Base-by-base conservation (phyloP, 2,797 vertebrate genomes). In the Fringilla coelebs region DNA sequence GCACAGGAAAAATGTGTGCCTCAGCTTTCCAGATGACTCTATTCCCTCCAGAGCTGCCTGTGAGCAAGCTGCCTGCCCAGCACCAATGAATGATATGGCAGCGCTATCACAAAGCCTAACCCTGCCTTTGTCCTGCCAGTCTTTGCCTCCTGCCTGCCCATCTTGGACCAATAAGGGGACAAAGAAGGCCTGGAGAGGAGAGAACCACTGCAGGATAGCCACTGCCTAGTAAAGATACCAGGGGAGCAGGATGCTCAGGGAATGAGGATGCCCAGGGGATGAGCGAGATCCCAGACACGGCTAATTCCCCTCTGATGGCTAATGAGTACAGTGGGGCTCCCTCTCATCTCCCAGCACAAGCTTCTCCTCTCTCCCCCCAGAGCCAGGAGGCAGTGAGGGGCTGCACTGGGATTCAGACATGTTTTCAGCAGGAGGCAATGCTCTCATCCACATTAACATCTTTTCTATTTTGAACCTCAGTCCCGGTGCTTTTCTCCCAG, bases 31-130 rank as follows among this genome's bases (percentile, higher is more conserved):
- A 5, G 0, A 43, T 17, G 46, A 61, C 80, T 90, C 61, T 24
- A 5, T 25, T 57, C 45, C 48, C 89, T 20, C 34, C 58, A 13
- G 68, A 66, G 63, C 88, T 40, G 71, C 29, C 51, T 51, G 84
- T 6, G 43, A 75, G 73, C 4, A 2, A 68, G 40, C 54, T 68
- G 72, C 63, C 63, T 55, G 68, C 32, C 32, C 66, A 52, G 48
- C 46, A 36, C 38, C 73, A 60, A 10, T 0, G 1, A 41, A 19
- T 0, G 1, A 63, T 6, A 18, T 0, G 12, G 43, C 66, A 81
- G 48, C 38, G 15, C 20, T 21, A 22, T 4, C 17, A 6, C 72
- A 70, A 46, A 91, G 80, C 54, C 63, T 29, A 41, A 49, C 26
- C 17, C 49, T 54, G 57, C 32, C 76, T 70, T 63, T 32, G 36